Evolutionary conservation across 2,113 vertebrate genomes (phyloP).

Genomic region (Rhinopomastus cyanomelas): DNA sequence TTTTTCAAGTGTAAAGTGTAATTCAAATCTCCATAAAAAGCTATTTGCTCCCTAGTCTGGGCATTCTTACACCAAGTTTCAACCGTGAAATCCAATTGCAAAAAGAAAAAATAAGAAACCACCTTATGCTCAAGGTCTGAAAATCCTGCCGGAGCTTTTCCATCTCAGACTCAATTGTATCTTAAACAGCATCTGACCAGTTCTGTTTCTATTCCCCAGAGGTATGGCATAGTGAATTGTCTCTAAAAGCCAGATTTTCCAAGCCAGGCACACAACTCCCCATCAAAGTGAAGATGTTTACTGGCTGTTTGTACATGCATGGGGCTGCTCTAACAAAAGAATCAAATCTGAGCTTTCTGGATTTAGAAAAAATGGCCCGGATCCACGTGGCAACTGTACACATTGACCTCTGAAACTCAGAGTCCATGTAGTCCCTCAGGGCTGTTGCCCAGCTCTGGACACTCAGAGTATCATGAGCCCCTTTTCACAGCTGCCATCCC

Average conservation of each 20-base stretch:
- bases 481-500: not conserved
- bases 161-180: not conserved
- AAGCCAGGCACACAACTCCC: not conserved
- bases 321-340: not conserved
- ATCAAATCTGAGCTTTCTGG: not conserved
- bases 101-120: not conserved
- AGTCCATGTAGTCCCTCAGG: not conserved
- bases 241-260: not conserved
- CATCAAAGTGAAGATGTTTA: not conserved
- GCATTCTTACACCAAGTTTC: slow-evolving; percentile 17
- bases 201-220: not conserved
- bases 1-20: slow-evolving; percentile 49
- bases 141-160: not conserved
- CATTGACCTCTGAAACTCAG: not conserved
- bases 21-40: slow-evolving; percentile 62
- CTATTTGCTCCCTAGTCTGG: slow-evolving; percentile 37
- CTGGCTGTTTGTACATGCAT: not conserved
- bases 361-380: not conserved
- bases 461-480: not conserved
- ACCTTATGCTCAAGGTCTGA: not conserved
- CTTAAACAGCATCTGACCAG: not conserved
- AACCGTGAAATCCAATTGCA: slow-evolving; percentile 39
- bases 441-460: not conserved
- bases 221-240: not conserved
- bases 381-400: not conserved